Base-by-base conservation (phyloP, 2,888 invertebrate genomes). In the Dysmachus trigonus region DNA sequence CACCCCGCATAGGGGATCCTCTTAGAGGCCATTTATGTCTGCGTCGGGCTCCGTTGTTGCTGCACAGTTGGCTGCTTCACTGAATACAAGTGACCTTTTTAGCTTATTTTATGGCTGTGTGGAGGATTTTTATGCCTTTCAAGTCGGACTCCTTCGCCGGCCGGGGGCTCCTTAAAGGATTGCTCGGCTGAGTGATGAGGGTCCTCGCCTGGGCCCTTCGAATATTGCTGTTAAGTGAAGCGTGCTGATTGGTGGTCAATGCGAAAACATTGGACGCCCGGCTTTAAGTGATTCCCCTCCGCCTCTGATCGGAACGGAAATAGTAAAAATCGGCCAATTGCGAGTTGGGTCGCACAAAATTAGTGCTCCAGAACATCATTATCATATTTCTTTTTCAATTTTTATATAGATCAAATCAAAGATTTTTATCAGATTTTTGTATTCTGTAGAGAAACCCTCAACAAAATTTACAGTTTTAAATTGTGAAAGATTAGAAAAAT, bases 1-100 rank as follows among this genome's bases (percentile, higher is more conserved):
- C n/a, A n/a, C n/a, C n/a, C n/a, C 30, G 35, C 62, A 33, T 35
- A 62, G 82, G 30, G 47, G 73, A 73, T 73, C 30, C 74, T 51
- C 35, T 74, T 51, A 74, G 74, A 85, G 74, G 74, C 85, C 85
- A 85, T 85, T 85, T 53, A 85, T 31, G 85, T 85, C 74, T 85
- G 73, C n/a, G 73, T 31, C 71, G 53, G 74, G 53, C 30, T 13
- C 27, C 62, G 38, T 51, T 85, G 83, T 84, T 82, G 38, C 47
- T 82, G 76, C 76, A 85, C 87, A 87, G 33, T 87, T 87, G 83
- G 85, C 82, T 87, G 83, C 85, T n/a, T 82, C 79, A 73, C 82
- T 82, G 87, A 87, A 87, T 87, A 87, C 85, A 87, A 87, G 87
- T 87, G 85, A 85, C 87, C 87, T 87, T 83, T 87, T 87, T 87